A percentile compares a stretch with the other conserved stretches of the same genome.
These are phyloP conservation scores for Chrysogorgia sp. DNA, from an alignment of 92 coral and sea anemone genomes.

Conservation along the genomic window DNA sequence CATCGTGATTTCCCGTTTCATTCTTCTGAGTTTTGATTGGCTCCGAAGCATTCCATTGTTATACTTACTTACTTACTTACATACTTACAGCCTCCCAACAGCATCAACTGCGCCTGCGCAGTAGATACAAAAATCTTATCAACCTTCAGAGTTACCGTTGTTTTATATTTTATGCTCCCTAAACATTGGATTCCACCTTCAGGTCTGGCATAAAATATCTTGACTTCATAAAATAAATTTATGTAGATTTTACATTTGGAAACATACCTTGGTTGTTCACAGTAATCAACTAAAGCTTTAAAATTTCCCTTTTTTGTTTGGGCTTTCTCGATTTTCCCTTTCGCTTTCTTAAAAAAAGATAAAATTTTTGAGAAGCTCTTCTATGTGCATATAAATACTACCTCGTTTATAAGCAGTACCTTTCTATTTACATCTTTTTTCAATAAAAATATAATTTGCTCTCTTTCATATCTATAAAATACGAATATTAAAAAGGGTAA, in stretches of 20 bases:
- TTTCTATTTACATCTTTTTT: conserved; percentile 70
- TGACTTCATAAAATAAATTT: too few relatives aligned
- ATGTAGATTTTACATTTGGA: neutral
- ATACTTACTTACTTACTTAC: too few relatives aligned
- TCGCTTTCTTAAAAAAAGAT: conserved; percentile 45
- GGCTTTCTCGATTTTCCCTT: conserved; percentile 57
- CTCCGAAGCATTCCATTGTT: too few relatives aligned
- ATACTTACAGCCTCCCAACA: too few relatives aligned
- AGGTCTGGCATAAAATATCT: too few relatives aligned
- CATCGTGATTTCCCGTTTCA: too few relatives aligned
- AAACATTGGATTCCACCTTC: too few relatives aligned
- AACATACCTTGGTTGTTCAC: conserved; percentile 84
- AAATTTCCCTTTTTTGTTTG: conserved; percentile 77
- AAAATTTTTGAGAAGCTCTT: neutral
- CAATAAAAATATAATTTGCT: conserved; percentile 79
- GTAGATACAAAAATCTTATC: too few relatives aligned
- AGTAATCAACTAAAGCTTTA: conserved; percentile 80
- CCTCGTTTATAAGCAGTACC: neutral
- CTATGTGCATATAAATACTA: neutral
- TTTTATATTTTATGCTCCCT: too few relatives aligned
- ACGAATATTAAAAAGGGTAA: neutral
- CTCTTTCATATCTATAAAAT: conserved; percentile 73
- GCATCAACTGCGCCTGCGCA: too few relatives aligned
- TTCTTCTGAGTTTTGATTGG: too few relatives aligned
- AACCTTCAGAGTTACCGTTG: too few relatives aligned